Evolutionary conservation across 1,140 invertebrate species (phyloP).

Genomic region (Listronotus bonariensis): DNA sequence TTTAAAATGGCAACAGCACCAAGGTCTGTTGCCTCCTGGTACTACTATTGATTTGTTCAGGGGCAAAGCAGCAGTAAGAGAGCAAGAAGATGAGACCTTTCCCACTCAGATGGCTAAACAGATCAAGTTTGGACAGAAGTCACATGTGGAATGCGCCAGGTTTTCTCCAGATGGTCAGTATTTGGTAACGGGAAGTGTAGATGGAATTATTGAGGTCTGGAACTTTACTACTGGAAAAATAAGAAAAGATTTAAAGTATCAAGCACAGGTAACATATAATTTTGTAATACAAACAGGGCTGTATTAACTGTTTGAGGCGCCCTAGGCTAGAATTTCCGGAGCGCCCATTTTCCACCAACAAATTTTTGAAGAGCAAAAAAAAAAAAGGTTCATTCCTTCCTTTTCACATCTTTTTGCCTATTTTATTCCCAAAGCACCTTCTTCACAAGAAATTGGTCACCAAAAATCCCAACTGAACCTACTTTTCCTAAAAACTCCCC

Average conservation of each 20-base stretch:
- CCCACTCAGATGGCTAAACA: slow-evolving; percentile 93
- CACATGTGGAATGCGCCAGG: slow-evolving; percentile 88
- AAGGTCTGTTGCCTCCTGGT: slow-evolving; percentile 94
- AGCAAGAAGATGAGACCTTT: slow-evolving; percentile 98
- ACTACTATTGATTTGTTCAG: slow-evolving; percentile 99
- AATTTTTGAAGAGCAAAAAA: no score
- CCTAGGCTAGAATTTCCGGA: no score
- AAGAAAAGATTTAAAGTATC: slow-evolving; percentile 99
- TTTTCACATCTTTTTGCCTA: no score
- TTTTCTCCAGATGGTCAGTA: slow-evolving; percentile 99
- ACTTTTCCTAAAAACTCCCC: no score
- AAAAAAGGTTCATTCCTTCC: no score
- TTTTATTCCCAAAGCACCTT: no score
- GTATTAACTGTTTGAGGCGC: no score
- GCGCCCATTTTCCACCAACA: no score
- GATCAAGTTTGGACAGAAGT: slow-evolving; percentile 96
- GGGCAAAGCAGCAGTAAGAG: slow-evolving; percentile 97
- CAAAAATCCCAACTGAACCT: no score
- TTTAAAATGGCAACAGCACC: slow-evolving; percentile 99
- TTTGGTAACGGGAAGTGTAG: slow-evolving; percentile 95
- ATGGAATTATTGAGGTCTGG: slow-evolving; percentile 99
- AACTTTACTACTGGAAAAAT: slow-evolving; percentile 99
- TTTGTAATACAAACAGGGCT: no score
- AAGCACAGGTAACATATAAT: slow-evolving; percentile 74
- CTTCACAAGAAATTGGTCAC: no score